Conservation (phyloP, 2,113 vertebrate genomes). For the Larimichthys crocea region DNA sequence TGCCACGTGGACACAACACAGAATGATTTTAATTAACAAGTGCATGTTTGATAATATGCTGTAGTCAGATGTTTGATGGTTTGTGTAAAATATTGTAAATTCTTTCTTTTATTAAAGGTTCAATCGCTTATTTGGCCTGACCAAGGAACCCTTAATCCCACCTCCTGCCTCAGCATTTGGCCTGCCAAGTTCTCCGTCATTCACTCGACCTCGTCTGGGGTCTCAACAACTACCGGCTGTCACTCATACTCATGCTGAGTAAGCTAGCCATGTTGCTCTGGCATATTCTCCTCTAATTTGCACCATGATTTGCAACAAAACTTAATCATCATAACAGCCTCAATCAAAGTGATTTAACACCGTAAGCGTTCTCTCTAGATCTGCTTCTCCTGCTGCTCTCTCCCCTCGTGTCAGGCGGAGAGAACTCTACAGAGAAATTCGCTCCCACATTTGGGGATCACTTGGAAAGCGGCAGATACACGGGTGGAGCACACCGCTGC, state of each 20-base stretch:
- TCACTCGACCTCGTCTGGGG: conserved; percentile 44
- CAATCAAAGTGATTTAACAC: conserved; percentile 22
- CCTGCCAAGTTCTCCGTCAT: conserved; percentile 36
- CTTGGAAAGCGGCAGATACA: conserved; percentile 85
- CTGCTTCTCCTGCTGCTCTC: conserved; percentile 59
- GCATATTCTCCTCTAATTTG: background rate
- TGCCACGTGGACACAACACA: background rate
- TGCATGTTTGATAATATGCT: background rate
- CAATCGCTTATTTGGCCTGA: conserved; percentile 82
- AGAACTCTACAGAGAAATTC: conserved; percentile 87
- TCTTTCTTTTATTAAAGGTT: conserved; percentile 71
- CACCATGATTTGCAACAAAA: background rate
- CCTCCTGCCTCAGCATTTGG: conserved; percentile 43
- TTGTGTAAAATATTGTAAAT: background rate
- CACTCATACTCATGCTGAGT: conserved; percentile 74
- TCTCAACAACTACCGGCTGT: conserved; percentile 63
- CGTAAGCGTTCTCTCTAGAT: conserved; percentile 50
- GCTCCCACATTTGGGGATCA: conserved; percentile 84
- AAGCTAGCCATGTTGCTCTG: conserved; percentile 28
- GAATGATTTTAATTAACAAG: background rate
- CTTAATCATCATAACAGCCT: background rate
- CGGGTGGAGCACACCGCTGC: conserved; percentile 85
- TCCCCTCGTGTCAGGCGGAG: conserved; percentile 83
- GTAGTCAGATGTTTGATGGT: background rate
- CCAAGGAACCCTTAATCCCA: conserved; percentile 77